A percentile compares a stretch with the other conserved stretches of the same genome.
Evolutionary conservation across 2,797 vertebrate species (phyloP).

Genomic region (Phrynocephalus forsythii): DNA sequence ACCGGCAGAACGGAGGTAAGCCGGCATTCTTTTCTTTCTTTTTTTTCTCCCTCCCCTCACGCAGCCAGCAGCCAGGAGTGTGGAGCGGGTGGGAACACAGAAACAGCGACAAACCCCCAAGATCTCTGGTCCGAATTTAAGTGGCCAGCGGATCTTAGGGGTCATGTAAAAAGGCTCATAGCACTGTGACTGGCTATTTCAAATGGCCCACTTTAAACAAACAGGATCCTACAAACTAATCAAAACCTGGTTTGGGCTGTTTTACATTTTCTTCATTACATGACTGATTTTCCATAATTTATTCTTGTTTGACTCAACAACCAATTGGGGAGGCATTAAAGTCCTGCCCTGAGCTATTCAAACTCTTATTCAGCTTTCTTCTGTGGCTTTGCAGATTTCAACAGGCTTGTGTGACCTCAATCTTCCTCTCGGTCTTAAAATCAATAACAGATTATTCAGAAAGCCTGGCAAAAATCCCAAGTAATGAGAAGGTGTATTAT

Average conservation of each 20-base stretch:
- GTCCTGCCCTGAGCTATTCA: neutral
- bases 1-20: no score
- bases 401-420: neutral
- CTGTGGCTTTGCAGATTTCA: neutral
- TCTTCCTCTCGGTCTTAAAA: neutral
- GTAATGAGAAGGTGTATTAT: accelerated
- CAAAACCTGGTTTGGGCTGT: neutral
- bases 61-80: no score
- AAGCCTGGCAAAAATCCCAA: neutral
- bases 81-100: no score
- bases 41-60: no score
- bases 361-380: neutral
- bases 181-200: neutral
- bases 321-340: neutral
- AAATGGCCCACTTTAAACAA: neutral
- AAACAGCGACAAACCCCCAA: no score
- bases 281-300: neutral
- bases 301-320: neutral
- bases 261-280: neutral
- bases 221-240: neutral
- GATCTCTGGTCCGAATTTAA: no score
- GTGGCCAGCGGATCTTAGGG: no score
- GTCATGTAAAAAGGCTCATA: neutral
- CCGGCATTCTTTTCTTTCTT: no score
- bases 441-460: constrained; percentile 12